Evolutionary conservation across 2,888 invertebrate species (phyloP).

Genomic region (Eulithis testata): DNA sequence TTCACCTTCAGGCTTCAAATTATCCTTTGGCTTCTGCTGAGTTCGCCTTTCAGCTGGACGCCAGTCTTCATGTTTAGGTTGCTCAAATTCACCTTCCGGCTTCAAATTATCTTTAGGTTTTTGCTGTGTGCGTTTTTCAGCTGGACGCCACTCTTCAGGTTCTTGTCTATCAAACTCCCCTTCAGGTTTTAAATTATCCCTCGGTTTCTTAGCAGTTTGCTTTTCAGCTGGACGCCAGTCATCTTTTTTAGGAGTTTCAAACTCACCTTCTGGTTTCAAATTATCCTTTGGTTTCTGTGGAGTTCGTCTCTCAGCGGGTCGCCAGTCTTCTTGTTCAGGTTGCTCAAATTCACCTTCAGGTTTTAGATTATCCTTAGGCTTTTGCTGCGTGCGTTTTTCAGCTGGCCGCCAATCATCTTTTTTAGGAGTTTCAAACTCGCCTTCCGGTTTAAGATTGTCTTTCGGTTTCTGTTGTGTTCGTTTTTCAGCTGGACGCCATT

Average conservation of each 20-base stretch:
- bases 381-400: slow-evolving; percentile 65
- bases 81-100: slow-evolving; percentile 82
- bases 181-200: slow-evolving; percentile 84
- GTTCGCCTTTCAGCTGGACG: slow-evolving; percentile 76
- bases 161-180: slow-evolving; percentile 80
- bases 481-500: slow-evolving; percentile 69
- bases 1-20: slow-evolving; percentile 84
- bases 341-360: slow-evolving; percentile 84
- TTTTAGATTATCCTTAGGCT: slow-evolving; percentile 84
- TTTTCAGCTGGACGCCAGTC: slow-evolving; percentile 71
- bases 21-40: slow-evolving; percentile 82
- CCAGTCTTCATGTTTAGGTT: slow-evolving; percentile 72
- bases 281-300: slow-evolving; percentile 76
- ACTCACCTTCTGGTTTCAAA: slow-evolving; percentile 51
- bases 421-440: slow-evolving; percentile 79
- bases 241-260: slow-evolving; percentile 54
- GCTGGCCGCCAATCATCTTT: slow-evolving; percentile 63
- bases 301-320: slow-evolving; percentile 68
- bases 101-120: slow-evolving; percentile 84
- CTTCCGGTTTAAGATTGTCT: slow-evolving; percentile 79
- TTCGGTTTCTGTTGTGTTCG: slow-evolving; percentile 48
- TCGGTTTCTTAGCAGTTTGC: slow-evolving; percentile 70
- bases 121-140: slow-evolving; percentile 74
- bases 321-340: slow-evolving; percentile 70
- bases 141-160: slow-evolving; percentile 75